Conservation (phyloP, 2,797 vertebrate genomes). For the Threskiornis aethiopicus region DNA sequence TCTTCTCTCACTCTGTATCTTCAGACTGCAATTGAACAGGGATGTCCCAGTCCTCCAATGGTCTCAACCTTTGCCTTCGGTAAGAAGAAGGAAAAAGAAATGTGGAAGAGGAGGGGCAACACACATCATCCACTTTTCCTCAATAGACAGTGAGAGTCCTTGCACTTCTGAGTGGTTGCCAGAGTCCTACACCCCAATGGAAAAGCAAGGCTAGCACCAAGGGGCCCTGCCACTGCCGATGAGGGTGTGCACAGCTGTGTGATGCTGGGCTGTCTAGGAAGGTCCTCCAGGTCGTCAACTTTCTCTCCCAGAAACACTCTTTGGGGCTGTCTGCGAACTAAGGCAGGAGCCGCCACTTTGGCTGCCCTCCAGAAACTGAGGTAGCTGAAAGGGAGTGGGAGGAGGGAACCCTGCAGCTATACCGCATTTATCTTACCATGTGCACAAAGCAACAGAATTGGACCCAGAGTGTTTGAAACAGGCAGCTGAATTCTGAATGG, state of each 20-base stretch:
- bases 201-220: neutral
- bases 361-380: neutral
- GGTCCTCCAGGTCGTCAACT: neutral
- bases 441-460: neutral
- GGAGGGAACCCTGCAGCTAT: neutral
- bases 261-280: neutral
- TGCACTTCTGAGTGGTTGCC: neutral
- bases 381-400: neutral
- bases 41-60: fast-evolving
- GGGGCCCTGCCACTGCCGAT: neutral
- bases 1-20: neutral
- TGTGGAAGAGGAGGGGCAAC: neutral
- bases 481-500: neutral
- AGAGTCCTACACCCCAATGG: neutral
- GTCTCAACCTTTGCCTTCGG: neutral
- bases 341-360: neutral
- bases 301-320: neutral
- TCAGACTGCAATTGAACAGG: neutral
- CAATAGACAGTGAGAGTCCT: neutral
- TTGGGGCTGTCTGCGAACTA: neutral
- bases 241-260: neutral
- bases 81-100: neutral
- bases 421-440: neutral
- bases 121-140: neutral
- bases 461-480: neutral